These are phyloP conservation scores for Drosophila nr. fundita DNA, from an alignment of 2,888 invertebrate species.

Conservation along the genomic window DNA sequence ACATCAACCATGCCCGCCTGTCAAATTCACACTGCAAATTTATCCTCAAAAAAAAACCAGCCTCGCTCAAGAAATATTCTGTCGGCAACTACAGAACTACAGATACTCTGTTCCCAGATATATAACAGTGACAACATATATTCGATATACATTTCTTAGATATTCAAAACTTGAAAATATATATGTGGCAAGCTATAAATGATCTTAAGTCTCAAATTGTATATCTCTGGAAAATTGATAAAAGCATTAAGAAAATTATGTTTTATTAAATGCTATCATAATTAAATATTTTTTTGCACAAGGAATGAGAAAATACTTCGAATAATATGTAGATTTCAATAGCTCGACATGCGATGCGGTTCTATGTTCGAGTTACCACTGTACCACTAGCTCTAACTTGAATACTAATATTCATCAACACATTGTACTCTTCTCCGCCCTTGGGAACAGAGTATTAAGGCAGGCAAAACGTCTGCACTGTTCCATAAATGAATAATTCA, in stretches of 20 bases:
- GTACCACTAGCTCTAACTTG: background rate
- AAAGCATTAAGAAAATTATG: background rate
- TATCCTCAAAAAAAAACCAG: constrained; percentile 15
- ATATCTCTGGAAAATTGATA: background rate
- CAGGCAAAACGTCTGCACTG: constrained; percentile 27
- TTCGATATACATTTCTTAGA: background rate
- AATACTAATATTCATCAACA: background rate
- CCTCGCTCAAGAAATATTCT: background rate
- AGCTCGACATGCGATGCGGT: background rate
- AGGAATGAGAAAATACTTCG: background rate
- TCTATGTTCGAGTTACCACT: background rate
- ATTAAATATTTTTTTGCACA: background rate
- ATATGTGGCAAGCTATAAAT: background rate
- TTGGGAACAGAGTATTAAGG: background rate
- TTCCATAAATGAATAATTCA: constrained; percentile 64
- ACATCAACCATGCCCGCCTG: constrained; percentile 21
- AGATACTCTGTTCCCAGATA: constrained; percentile 5
- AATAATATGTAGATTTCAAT: background rate
- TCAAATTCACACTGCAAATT: constrained; percentile 36
- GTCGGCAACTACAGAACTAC: background rate
- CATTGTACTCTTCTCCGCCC: background rate
- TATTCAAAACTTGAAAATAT: background rate
- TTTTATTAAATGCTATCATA: background rate
- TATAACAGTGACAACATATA: background rate
- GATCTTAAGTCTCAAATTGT: background rate